Conservation (phyloP, 2,113 vertebrate species). For the Lates calcarifer region DNA sequence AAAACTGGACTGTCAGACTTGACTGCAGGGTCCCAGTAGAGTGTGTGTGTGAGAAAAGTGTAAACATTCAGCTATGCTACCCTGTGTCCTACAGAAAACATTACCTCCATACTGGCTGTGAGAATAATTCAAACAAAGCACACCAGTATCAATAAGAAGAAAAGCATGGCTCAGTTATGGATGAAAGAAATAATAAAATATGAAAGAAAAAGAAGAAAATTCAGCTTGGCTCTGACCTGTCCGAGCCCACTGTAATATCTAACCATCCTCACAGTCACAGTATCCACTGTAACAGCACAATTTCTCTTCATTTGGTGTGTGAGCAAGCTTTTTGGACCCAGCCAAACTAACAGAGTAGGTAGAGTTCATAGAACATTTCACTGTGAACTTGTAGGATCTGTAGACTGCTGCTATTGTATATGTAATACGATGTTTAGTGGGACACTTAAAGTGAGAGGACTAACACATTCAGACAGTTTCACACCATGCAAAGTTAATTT, state of each 20-base stretch:
- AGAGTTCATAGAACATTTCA: neutral
- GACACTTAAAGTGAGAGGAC: constrained; percentile 19
- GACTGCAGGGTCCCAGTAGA: constrained; percentile 59
- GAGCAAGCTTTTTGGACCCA: constrained; percentile 37
- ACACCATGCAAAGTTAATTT: constrained; percentile 47
- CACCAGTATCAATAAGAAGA: neutral
- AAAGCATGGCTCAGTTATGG: constrained; percentile 30
- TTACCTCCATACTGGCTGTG: neutral
- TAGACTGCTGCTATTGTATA: constrained; percentile 38
- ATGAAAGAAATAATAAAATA: neutral
- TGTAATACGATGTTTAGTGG: constrained; percentile 3
- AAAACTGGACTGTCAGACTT: constrained; percentile 69
- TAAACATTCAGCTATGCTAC: constrained; percentile 64
- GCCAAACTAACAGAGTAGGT: constrained; percentile 30
- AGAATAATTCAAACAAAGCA: constrained; percentile 15
- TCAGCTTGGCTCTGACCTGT: constrained; percentile 4
- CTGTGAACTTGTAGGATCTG: neutral
- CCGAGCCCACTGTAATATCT: neutral
- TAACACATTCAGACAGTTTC: constrained; percentile 1
- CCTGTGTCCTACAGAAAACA: constrained; percentile 10
- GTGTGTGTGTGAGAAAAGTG: constrained; percentile 8
- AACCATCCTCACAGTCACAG: constrained; percentile 16
- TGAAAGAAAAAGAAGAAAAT: neutral
- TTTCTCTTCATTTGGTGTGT: neutral
- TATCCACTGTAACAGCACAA: neutral